Percentiles rank a stretch among this genome's conserved stretches.
phyloP scores from a whole-genome alignment of 2,113 vertebrate species.

The Pristiophorus japonicus region DNA sequence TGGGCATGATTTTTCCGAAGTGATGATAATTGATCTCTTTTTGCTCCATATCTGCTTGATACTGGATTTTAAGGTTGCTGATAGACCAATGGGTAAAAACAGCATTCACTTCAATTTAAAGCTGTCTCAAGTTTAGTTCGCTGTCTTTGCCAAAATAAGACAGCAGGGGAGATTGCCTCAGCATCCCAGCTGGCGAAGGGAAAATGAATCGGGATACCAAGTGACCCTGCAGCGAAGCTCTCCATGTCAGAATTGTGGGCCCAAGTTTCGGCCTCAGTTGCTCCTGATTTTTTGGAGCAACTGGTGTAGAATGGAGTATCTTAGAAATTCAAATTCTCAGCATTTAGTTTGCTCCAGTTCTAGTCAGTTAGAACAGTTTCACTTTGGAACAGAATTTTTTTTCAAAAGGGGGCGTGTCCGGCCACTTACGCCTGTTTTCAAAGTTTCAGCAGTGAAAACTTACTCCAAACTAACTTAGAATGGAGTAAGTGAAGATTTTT shows the following conservation, averaged over 20 bases:
- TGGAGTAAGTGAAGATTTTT: no score
- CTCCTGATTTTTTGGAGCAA: no score
- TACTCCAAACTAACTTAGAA: no score
- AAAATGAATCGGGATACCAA: background rate
- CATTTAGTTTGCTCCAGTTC: no score
- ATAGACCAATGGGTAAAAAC: background rate
- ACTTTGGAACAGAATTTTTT: no score
- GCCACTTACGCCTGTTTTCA: no score
- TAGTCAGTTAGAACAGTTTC: no score
- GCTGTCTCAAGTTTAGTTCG: background rate
- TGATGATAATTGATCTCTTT: background rate
- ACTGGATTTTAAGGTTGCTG: background rate
- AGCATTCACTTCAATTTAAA: background rate
- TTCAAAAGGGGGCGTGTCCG: no score
- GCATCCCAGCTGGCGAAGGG: background rate
- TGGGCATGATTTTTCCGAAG: background rate
- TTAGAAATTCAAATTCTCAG: no score
- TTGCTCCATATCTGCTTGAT: background rate
- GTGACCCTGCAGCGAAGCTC: background rate
- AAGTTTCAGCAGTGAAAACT: no score
- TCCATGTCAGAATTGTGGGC: background rate
- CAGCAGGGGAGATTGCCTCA: background rate
- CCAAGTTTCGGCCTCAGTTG: no score
- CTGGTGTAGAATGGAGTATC: no score
- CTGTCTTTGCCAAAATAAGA: background rate